A percentile compares a stretch with the other conserved stretches of the same genome.
Conservation (phyloP, 64 coral and sea anemone species). For the Porites australiensis region DNA sequence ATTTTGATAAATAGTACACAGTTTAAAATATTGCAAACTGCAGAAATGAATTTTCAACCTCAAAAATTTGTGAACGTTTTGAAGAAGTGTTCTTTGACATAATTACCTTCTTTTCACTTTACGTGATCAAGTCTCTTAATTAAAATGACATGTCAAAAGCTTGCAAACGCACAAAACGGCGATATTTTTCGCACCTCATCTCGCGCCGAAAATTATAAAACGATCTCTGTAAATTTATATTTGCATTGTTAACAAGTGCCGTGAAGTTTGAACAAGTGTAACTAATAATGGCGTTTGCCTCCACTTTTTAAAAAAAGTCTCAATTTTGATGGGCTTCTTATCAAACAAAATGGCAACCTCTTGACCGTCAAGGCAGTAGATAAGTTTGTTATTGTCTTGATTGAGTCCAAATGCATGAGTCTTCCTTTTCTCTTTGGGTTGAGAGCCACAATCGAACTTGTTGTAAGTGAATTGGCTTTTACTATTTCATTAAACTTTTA, state of each 20-base stretch:
- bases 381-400: conserved; percentile 18
- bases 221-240: background rate
- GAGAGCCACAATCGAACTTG: conserved; percentile 29
- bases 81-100: no score
- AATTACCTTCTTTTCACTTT: no score
- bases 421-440: background rate
- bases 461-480: conserved; percentile 16
- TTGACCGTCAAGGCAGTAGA: conserved; percentile 28
- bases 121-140: no score
- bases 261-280: background rate
- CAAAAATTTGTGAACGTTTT: no score
- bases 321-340: background rate
- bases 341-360: background rate
- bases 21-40: no score
- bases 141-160: no score
- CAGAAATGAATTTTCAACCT: no score
- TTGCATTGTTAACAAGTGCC: background rate
- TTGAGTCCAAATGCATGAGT: background rate
- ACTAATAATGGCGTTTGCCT: background rate
- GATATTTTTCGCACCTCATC: conserved; percentile 2
- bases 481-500: conserved; percentile 2
- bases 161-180: no score
- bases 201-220: conserved; percentile 6
- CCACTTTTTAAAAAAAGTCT: no score
- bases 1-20: no score